Base-by-base conservation (phyloP, 2,113 vertebrate species). In the Xiphophorus maculatus region DNA sequence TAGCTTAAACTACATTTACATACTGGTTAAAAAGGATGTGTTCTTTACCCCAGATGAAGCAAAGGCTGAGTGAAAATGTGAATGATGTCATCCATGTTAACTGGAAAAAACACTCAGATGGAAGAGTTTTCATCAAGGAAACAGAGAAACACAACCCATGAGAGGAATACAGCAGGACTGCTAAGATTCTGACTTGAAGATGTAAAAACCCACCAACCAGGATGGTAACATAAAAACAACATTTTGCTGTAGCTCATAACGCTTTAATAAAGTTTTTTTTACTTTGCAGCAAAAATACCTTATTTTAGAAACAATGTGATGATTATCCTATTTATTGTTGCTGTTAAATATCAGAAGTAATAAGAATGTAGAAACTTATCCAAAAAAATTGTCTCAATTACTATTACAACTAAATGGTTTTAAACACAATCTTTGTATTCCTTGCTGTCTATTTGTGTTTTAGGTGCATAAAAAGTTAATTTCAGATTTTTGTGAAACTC, bases 91-190 rank as follows among this genome's bases (percentile, higher is more conserved):
- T 69, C 22, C 6, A 17, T 1, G 35, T 37, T 19, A 13, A 27
- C 22, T 78, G 62, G 76, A 78, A 29, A 15, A 78, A 72, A 5
- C 17, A 32, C 7, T 17, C 33, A 30, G 69, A 60, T 51, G 76
- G 69, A 42, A 44, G 15, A 17, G 14, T 71, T 71, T 66, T 62
- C 2, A 11, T 51, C 13, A 65, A 65, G 32, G 63, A 35, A 3
- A 10, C 7, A 25, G 22, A 25, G 22, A 10, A 10, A 37, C 29
- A 37, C 33, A 22, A 15, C 15, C 30, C 62, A 33, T 63, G 19
- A 22, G 62, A 63, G 11, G 3, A 63, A 63, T 19, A 63, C 30
- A 32, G 29, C 15, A 63, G 12, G 62, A 63, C 15, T 58, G 25
- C 3, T 58, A 10, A 51, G 48, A 51, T 51, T 51, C 48, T 51